A percentile compares a stretch with the other conserved stretches of the same genome.
phyloP scores from a whole-genome alignment of 2,113 vertebrate genomes.

The Colossoma macropomum region DNA sequence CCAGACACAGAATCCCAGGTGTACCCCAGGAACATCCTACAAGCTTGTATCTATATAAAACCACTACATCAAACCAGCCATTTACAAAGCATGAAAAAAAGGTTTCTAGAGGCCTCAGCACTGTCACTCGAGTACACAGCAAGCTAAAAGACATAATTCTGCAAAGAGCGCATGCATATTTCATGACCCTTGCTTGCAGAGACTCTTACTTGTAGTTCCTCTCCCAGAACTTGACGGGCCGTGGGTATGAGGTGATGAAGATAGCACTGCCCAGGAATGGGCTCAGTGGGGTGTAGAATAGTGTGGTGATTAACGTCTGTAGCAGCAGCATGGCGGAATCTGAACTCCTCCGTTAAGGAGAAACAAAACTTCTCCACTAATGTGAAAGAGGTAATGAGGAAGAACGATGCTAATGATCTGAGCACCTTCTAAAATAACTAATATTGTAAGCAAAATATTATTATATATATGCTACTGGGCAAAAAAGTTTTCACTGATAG shows the following conservation, averaged over 20 bases:
- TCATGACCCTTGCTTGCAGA: neutral
- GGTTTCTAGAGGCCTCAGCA: neutral
- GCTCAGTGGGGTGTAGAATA: slow-evolving; percentile 93
- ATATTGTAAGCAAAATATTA: neutral
- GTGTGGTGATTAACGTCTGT: slow-evolving; percentile 87
- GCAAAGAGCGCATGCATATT: slow-evolving; percentile 9
- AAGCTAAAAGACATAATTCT: neutral
- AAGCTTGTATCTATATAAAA: neutral
- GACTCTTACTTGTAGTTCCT: slow-evolving; percentile 94
- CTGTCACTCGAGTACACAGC: slow-evolving; percentile 10
- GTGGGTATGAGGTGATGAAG: slow-evolving; percentile 93
- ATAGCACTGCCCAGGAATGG: slow-evolving; percentile 97
- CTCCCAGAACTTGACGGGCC: slow-evolving; percentile 97
- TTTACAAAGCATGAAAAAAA: neutral
- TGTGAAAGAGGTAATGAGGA: neutral
- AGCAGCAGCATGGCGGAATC: slow-evolving; percentile 96
- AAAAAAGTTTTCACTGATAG: too few relatives aligned
- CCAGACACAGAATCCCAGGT: neutral
- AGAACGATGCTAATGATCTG: neutral
- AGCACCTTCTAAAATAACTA: neutral
- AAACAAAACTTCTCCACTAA: neutral
- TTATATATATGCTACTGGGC: too few relatives aligned
- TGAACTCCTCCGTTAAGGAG: slow-evolving; percentile 68
- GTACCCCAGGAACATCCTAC: neutral
- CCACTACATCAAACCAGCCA: neutral